Evolutionary conservation across 35 echinoderm and acorn worm genomes (phyloP).

Genomic region (Apostichopus japonicus): DNA sequence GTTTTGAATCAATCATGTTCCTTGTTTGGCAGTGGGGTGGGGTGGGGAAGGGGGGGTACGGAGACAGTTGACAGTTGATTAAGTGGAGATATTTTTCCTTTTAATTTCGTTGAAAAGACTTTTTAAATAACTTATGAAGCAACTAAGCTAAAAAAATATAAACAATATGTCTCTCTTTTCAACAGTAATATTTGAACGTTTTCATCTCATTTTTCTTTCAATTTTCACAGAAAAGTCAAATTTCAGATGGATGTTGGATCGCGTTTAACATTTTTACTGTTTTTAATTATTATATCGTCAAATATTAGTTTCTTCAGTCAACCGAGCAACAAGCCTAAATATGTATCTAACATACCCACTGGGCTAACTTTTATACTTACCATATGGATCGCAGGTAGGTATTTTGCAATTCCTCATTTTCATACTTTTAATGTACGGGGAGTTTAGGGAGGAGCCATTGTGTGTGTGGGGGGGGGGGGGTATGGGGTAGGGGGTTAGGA

Average conservation of each 20-base stretch:
- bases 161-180: too few species aligned
- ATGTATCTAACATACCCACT: constrained; percentile 61
- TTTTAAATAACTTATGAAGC: too few species aligned
- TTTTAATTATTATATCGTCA: constrained; percentile 76
- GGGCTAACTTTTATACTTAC: constrained; percentile 59
- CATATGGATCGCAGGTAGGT: constrained; percentile 81
- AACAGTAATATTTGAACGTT: neutral
- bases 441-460: neutral
- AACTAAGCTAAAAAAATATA: too few species aligned
- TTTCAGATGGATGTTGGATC: constrained; percentile 91
- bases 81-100: too few species aligned
- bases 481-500: too few species aligned
- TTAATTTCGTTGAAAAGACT: too few species aligned
- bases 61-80: too few species aligned
- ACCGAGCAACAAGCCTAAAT: neutral
- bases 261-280: constrained; percentile 78
- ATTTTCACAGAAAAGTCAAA: constrained; percentile 76
- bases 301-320: neutral
- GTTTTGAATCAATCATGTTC: too few species aligned
- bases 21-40: too few species aligned
- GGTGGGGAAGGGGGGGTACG: too few species aligned
- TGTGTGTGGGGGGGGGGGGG: too few species aligned
- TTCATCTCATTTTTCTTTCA: neutral
- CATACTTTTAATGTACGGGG: neutral
- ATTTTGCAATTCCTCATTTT: neutral